Percentiles rank a stretch among this genome's conserved stretches.
phyloP scores from a whole-genome alignment of 2,113 vertebrate species.

The Thryonomys swinderianus region DNA sequence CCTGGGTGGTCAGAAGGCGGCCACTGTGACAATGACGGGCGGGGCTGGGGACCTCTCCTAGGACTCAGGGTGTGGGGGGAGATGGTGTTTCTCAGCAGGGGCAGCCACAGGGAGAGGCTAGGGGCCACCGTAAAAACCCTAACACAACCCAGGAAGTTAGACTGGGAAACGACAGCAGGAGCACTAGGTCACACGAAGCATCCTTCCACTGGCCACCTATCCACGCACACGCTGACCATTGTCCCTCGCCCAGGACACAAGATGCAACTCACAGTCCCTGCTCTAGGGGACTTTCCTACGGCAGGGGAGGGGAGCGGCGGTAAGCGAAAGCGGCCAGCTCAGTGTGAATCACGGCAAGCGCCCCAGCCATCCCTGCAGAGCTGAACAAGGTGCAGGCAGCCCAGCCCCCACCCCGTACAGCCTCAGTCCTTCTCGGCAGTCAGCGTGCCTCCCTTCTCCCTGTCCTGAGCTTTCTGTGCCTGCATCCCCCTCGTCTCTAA shows the following conservation, averaged over 20 bases:
- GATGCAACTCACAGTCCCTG: not conserved
- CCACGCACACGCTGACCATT: not conserved
- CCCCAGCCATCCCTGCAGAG: not conserved
- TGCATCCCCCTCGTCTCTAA: not conserved
- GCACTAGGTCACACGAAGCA: not conserved
- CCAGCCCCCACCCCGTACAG: not conserved
- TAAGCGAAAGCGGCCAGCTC: not conserved
- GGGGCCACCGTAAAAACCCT: not conserved
- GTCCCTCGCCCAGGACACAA: not conserved
- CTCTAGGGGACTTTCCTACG: not conserved
- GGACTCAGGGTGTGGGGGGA: accelerated
- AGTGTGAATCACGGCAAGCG: not conserved
- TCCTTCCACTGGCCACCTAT: not conserved
- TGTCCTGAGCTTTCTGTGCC: not conserved
- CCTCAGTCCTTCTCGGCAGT: not conserved
- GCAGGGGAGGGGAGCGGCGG: not conserved
- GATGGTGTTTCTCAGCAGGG: not conserved
- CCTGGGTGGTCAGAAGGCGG: not conserved
- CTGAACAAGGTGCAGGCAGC: not conserved
- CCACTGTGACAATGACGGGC: constrained; percentile 41
- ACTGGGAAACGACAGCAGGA: not conserved
- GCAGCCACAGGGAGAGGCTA: not conserved
- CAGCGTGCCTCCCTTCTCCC: not conserved
- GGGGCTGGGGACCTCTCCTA: not conserved
- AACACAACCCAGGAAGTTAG: too few species aligned